Evolutionary conservation across 1,140 invertebrate genomes (phyloP).

Genomic region (Drosophila equinoxialis): DNA sequence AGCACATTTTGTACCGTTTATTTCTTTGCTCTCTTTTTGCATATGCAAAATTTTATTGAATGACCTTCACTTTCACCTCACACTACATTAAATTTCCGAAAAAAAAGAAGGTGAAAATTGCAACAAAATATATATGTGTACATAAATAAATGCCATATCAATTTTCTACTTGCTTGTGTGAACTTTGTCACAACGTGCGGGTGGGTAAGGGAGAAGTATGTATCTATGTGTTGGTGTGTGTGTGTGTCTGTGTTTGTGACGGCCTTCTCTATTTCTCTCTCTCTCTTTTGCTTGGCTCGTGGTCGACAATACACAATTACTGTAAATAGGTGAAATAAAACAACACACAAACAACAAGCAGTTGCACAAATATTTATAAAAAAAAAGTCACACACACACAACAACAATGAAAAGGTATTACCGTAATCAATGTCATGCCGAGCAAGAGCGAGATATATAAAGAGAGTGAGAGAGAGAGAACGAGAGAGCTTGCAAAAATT

Average conservation of each 20-base stretch:
- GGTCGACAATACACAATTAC: conserved; percentile 74
- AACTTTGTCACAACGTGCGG: conserved; percentile 26
- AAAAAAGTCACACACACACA: conserved; percentile 44
- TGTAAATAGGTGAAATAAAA: conserved; percentile 77
- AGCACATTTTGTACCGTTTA: conserved; percentile 51
- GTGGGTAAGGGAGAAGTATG: conserved; percentile 9
- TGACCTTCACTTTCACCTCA: conserved; percentile 79
- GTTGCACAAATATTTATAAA: conserved; percentile 75
- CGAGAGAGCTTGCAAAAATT: conserved; percentile 5
- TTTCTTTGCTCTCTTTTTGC: conserved; percentile 48
- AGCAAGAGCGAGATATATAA: conserved; percentile 1
- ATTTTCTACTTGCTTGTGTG: conserved; percentile 5
- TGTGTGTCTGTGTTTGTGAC: conserved; percentile 23
- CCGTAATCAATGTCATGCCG: conserved; percentile 74
- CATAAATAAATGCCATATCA: conserved; percentile 14
- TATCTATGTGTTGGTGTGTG: conserved; percentile 6
- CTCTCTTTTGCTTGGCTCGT: conserved; percentile 34
- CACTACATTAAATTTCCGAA: neutral
- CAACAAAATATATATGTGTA: conserved; percentile 39
- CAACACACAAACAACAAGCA: conserved; percentile 61
- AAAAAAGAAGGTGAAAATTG: neutral
- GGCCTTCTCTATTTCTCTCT: conserved; percentile 49
- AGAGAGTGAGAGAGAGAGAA: neutral
- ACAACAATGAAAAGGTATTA: conserved; percentile 66
- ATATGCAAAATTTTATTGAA: conserved; percentile 78